These are phyloP conservation scores for Eupithecia inturbata DNA, from an alignment of 2,888 invertebrate genomes.

Conservation along the genomic window DNA sequence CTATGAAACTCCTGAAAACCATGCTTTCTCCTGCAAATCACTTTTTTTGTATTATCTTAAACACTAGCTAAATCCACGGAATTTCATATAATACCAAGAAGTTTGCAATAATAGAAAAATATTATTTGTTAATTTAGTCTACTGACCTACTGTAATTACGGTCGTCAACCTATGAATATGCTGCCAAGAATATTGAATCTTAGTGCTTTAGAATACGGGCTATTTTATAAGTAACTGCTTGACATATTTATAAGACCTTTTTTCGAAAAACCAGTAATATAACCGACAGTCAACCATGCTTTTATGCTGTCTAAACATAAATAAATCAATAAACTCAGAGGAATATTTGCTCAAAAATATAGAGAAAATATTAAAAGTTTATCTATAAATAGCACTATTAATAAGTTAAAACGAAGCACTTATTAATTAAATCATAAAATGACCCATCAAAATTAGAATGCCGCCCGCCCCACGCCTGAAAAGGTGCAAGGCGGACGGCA, in stretches of 20 bases:
- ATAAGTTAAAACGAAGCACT: conserved; percentile 23
- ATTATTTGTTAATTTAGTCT: conserved; percentile 42
- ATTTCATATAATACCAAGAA: conserved; percentile 12
- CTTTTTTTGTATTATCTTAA: not conserved
- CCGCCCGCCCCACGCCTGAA: conserved; percentile 64
- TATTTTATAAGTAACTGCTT: not conserved
- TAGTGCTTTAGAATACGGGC: not conserved
- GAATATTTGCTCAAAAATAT: not conserved
- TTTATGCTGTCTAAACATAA: not conserved
- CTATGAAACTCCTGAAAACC: not conserved
- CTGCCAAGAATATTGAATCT: conserved; percentile 16
- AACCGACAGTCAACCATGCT: not conserved
- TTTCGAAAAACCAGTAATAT: not conserved
- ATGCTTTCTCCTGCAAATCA: not conserved
- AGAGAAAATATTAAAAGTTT: not conserved
- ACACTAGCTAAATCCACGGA: not conserved
- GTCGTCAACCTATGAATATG: conserved; percentile 44
- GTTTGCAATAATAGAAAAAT: conserved; percentile 37
- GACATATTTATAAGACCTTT: not conserved
- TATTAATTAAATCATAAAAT: conserved; percentile 41
- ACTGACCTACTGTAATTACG: conserved; percentile 49
- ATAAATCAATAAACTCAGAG: not conserved
- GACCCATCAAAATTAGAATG: conserved; percentile 39
- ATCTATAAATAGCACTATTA: not conserved
- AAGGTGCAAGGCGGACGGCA: conserved; percentile 61